Evolutionary conservation across 2,113 vertebrate genomes (phyloP).

Genomic region (Hippocampus abdominalis): DNA sequence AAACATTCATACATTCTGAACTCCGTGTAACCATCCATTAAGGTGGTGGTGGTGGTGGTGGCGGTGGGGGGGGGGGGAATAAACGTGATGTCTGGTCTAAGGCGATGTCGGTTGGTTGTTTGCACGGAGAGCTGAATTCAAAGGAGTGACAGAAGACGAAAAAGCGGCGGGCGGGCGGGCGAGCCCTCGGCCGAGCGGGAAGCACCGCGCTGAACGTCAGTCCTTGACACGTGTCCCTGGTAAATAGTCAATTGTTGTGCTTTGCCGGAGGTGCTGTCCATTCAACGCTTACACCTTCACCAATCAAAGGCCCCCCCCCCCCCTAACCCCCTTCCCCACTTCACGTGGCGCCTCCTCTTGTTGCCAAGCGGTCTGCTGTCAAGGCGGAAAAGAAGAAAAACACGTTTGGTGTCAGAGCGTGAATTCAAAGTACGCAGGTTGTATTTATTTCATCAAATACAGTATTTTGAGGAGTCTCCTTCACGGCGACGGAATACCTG

Average conservation of each 20-base stretch:
- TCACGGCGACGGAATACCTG: background rate
- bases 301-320: constrained; percentile 33
- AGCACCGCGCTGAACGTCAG: constrained; percentile 51
- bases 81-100: constrained; percentile 28
- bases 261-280: constrained; percentile 82
- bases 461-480: background rate
- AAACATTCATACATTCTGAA: constrained; percentile 33
- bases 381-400: constrained; percentile 38
- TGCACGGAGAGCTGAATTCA: constrained; percentile 37
- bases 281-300: constrained; percentile 52
- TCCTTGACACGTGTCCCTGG: constrained; percentile 47
- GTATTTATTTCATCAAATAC: background rate
- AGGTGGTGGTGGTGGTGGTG: background rate
- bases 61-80: background rate
- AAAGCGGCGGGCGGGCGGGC: background rate
- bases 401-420: constrained; percentile 33
- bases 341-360: constrained; percentile 52
- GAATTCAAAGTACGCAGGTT: background rate
- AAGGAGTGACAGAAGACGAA: constrained; percentile 26
- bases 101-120: constrained; percentile 39
- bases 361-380: constrained; percentile 59
- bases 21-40: constrained; percentile 13
- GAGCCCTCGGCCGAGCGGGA: constrained; percentile 34
- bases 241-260: constrained; percentile 81
- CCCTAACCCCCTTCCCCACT: background rate